Evolutionary conservation across 2,888 invertebrate genomes (phyloP).

Genomic region (Morpho deidamia): DNA sequence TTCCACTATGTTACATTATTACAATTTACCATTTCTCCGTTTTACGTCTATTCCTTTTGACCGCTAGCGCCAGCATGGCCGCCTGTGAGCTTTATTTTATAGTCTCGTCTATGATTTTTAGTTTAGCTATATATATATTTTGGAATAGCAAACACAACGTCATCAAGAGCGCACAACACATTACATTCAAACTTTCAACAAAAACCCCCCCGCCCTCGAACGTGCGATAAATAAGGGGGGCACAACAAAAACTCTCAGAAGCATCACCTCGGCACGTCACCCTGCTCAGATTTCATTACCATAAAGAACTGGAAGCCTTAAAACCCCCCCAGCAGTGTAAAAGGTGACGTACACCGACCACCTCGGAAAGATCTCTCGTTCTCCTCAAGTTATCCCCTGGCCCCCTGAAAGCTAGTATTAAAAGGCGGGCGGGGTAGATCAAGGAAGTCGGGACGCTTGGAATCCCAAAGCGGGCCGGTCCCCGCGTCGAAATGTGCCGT

Average conservation of each 20-base stretch:
- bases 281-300: slow-evolving; percentile 79
- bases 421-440: slow-evolving; percentile 33
- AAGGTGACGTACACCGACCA: slow-evolving; percentile 43
- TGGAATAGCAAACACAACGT: slow-evolving; percentile 14
- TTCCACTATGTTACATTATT: too few species aligned
- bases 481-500: slow-evolving; percentile 73
- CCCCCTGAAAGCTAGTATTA: slow-evolving; percentile 7
- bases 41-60: too few species aligned
- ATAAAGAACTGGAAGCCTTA: slow-evolving; percentile 78
- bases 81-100: too few species aligned
- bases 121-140: too few species aligned
- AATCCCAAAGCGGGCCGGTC: slow-evolving; percentile 58
- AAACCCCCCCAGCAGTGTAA: slow-evolving; percentile 63
- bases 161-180: slow-evolving; percentile 59
- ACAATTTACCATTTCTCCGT: too few species aligned
- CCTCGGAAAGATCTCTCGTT: slow-evolving; percentile 21
- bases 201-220: slow-evolving; percentile 59
- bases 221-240: slow-evolving; percentile 73
- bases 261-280: slow-evolving; percentile 76
- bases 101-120: too few species aligned
- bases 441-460: slow-evolving; percentile 42
- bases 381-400: slow-evolving; percentile 13
- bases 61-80: too few species aligned
- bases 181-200: slow-evolving; percentile 62
- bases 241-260: slow-evolving; percentile 75